These are phyloP conservation scores for Capreolus pygargus DNA, from an alignment of 2,113 vertebrate species.

Conservation along the genomic window DNA sequence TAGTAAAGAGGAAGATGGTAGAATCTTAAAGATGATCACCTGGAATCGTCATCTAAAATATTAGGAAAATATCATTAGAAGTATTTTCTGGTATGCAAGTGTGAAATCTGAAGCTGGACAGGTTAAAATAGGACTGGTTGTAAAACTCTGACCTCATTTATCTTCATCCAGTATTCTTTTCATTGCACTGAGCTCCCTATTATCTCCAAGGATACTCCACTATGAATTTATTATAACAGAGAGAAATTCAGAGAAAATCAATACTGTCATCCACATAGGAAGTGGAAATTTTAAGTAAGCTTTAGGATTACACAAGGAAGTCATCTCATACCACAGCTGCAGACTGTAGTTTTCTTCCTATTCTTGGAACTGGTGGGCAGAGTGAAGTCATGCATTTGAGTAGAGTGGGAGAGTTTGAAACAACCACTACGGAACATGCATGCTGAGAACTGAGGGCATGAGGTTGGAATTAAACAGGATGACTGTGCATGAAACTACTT, in stretches of 20 bases:
- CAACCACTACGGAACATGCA: not conserved
- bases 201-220: not conserved
- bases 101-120: not conserved
- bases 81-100: not conserved
- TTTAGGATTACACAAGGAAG: not conserved
- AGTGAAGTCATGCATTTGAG: not conserved
- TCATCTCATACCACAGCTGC: not conserved
- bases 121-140: not conserved
- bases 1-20: not conserved
- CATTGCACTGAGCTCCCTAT: not conserved
- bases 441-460: not conserved
- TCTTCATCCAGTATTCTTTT: not conserved
- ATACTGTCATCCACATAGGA: not conserved
- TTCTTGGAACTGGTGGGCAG: not conserved
- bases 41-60: not conserved
- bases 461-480: not conserved
- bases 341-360: not conserved
- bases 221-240: not conserved
- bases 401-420: not conserved
- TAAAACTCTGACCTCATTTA: not conserved
- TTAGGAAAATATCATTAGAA: not conserved
- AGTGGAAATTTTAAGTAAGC: not conserved
- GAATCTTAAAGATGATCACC: not conserved
- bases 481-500: not conserved
- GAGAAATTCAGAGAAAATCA: not conserved